These are phyloP conservation scores for Isichthys henryi DNA, from an alignment of 2,113 vertebrate genomes.

Conservation along the genomic window DNA sequence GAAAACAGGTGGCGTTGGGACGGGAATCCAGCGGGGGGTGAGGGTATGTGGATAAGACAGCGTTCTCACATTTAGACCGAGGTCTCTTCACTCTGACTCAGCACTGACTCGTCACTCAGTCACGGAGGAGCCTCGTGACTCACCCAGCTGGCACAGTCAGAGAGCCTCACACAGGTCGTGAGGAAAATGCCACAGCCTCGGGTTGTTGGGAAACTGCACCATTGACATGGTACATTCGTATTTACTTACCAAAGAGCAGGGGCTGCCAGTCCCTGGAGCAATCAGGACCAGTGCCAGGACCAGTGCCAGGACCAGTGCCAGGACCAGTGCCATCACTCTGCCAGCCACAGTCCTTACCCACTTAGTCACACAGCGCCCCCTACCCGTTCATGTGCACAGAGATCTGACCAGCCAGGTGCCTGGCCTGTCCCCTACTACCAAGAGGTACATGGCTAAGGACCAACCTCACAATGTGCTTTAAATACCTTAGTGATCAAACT, in stretches of 20 bases:
- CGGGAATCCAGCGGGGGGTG: background rate
- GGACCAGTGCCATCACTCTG: background rate
- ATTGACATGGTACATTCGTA: background rate
- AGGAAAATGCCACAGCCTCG: background rate
- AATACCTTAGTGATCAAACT: background rate
- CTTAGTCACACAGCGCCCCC: background rate
- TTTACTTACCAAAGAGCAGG: background rate
- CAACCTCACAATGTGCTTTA: background rate
- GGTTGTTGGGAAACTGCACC: background rate
- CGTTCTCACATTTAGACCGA: background rate
- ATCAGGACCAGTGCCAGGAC: background rate
- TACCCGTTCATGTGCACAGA: background rate
- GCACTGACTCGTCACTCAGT: background rate
- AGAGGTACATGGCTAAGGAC: background rate
- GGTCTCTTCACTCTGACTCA: background rate
- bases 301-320: too few species aligned
- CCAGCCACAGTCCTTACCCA: background rate
- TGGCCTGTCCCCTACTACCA: background rate
- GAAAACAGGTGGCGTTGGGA: conserved; percentile 32
- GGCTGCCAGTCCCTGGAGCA: background rate
- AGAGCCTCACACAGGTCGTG: background rate
- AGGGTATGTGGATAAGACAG: background rate
- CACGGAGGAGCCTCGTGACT: background rate
- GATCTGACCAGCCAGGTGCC: background rate
- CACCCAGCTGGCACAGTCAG: background rate